These are phyloP conservation scores for Poecilobothrus nobilitatus DNA, from an alignment of 2,888 invertebrate species.

Conservation along the genomic window DNA sequence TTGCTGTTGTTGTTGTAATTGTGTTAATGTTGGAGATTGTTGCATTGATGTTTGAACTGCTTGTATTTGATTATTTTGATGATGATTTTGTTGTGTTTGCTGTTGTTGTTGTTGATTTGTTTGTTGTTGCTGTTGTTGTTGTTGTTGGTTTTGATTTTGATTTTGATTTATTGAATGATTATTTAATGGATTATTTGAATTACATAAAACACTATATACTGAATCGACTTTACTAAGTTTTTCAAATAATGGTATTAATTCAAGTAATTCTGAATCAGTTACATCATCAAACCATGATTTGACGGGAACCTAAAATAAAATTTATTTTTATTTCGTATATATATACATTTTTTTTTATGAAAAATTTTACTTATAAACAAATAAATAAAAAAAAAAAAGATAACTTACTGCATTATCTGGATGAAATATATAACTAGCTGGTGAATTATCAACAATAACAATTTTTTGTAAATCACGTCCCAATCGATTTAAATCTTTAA, in stretches of 20 bases:
- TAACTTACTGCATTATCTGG: constrained; percentile 96
- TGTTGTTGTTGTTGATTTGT: constrained; percentile 26
- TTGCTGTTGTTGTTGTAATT: constrained; percentile 18
- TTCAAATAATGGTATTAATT: constrained; percentile 97
- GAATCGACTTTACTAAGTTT: constrained; percentile 93
- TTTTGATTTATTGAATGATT: constrained; percentile 26
- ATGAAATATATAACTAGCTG: constrained; percentile 99
- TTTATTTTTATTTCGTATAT: constrained; percentile 16
- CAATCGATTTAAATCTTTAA: constrained; percentile 96
- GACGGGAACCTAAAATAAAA: constrained; percentile 74
- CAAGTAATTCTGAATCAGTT: constrained; percentile 91
- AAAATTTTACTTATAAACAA: background rate
- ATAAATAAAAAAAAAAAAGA: background rate
- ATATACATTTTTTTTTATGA: background rate
- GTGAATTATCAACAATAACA: constrained; percentile 98
- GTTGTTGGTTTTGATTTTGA: constrained; percentile 25
- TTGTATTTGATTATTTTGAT: constrained; percentile 27
- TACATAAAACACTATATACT: constrained; percentile 90
- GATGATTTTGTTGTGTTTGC: constrained; percentile 29
- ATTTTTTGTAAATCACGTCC: constrained; percentile 94
- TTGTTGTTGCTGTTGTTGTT: constrained; percentile 31
- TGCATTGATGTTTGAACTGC: constrained; percentile 32
- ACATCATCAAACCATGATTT: constrained; percentile 99
- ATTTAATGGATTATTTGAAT: constrained; percentile 73
- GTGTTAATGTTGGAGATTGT: constrained; percentile 41